Evolutionary conservation across 2,113 vertebrate genomes (phyloP).

Genomic region (Pelmatolapia mariae): DNA sequence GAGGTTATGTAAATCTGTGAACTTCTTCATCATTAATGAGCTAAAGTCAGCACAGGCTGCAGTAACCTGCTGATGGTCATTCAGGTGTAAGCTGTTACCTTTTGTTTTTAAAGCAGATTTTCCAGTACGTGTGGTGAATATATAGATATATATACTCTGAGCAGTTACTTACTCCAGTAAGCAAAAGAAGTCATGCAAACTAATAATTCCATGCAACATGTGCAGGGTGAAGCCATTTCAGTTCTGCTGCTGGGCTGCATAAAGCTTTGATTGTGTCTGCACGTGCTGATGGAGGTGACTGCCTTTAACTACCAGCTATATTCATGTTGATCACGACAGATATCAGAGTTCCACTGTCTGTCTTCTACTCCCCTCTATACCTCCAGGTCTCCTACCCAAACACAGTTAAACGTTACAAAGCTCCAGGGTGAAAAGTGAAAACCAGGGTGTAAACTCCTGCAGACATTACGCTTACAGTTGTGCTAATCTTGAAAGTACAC

Average conservation of each 20-base stretch:
- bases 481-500: neutral
- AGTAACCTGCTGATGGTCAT: neutral
- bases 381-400: neutral
- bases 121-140: neutral
- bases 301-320: neutral
- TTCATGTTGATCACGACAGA: accelerated
- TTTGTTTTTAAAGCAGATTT: neutral
- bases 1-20: neutral
- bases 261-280: neutral
- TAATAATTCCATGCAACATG: neutral
- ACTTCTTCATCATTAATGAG: neutral
- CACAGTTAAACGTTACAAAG: neutral
- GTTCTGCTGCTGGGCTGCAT: neutral
- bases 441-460: neutral
- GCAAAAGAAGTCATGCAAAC: neutral
- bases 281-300: neutral
- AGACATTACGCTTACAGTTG: neutral
- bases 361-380: neutral
- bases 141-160: neutral
- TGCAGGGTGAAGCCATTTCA: neutral
- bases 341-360: too few species aligned
- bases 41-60: neutral
- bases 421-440: neutral
- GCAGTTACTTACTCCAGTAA: neutral
- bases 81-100: neutral